These are phyloP conservation scores for Scleropages formosus DNA, from an alignment of 2,797 vertebrate species.

Conservation along the genomic window DNA sequence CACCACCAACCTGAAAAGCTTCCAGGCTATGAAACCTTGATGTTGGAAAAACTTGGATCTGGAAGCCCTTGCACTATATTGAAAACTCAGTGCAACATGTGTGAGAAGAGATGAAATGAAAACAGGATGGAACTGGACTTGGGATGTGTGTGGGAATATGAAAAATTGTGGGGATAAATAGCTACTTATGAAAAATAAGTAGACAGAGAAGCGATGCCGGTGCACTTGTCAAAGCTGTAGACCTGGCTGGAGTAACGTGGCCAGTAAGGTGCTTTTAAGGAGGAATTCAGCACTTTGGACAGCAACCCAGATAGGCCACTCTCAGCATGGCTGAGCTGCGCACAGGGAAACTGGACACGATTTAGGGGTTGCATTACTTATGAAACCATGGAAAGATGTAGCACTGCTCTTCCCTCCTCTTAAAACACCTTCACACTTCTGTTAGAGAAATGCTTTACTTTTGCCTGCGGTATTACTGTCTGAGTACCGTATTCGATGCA, in stretches of 20 bases:
- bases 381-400: background rate
- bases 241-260: slow-evolving; percentile 57
- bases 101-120: no score
- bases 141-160: no score
- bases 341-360: background rate
- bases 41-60: no score
- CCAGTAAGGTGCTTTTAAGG: slow-evolving; percentile 72
- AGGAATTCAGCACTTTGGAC: slow-evolving; percentile 85
- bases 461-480: no score
- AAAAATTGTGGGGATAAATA: no score
- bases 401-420: background rate
- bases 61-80: no score
- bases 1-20: no score
- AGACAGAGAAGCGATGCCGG: background rate
- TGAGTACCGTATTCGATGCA: no score
- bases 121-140: no score
- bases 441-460: no score
- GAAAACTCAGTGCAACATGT: no score
- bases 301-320: slow-evolving; percentile 62
- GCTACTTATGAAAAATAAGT: background rate
- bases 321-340: background rate
- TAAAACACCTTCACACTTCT: background rate
- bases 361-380: background rate
- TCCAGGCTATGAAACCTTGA: no score
- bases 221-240: slow-evolving; percentile 49